Conservation (phyloP, 2,888 invertebrate species). For the Nomada ruficornis region DNA sequence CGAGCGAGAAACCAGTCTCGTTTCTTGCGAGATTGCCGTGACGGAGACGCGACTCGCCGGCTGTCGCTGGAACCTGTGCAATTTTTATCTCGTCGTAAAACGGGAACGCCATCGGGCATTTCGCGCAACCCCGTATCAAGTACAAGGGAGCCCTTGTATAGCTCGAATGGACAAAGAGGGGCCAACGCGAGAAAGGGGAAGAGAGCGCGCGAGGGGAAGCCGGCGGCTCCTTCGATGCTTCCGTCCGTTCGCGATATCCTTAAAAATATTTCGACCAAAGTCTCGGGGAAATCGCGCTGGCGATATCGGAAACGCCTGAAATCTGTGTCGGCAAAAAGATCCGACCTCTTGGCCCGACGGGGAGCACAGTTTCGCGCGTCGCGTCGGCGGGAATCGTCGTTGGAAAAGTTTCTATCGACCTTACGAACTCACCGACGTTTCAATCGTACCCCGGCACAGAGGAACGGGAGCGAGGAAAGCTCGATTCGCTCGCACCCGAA, state of each 20-base stretch:
- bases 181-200: background rate
- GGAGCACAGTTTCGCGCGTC: background rate
- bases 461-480: slow-evolving; percentile 50
- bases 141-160: slow-evolving; percentile 58
- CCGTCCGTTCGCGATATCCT: background rate
- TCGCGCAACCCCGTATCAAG: slow-evolving; percentile 59
- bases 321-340: slow-evolving; percentile 2
- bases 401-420: slow-evolving; percentile 9
- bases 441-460: background rate
- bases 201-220: too few relatives aligned
- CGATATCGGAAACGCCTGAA: slow-evolving; percentile 23
- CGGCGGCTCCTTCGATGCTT: too few relatives aligned
- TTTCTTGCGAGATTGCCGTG: background rate
- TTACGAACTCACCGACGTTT: background rate
- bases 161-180: slow-evolving; percentile 21
- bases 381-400: background rate
- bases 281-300: background rate
- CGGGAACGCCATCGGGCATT: slow-evolving; percentile 68
- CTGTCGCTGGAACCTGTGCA: slow-evolving; percentile 40
- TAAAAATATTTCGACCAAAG: slow-evolving; percentile 5
- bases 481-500: slow-evolving; percentile 62
- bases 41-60: slow-evolving; percentile 48
- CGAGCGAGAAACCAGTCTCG: slow-evolving; percentile 36
- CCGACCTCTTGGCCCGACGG: slow-evolving; percentile 26
- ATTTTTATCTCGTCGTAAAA: slow-evolving; percentile 62